These are phyloP conservation scores for Neuroterus valhalla DNA, from an alignment of 1,140 invertebrate species.

Conservation along the genomic window DNA sequence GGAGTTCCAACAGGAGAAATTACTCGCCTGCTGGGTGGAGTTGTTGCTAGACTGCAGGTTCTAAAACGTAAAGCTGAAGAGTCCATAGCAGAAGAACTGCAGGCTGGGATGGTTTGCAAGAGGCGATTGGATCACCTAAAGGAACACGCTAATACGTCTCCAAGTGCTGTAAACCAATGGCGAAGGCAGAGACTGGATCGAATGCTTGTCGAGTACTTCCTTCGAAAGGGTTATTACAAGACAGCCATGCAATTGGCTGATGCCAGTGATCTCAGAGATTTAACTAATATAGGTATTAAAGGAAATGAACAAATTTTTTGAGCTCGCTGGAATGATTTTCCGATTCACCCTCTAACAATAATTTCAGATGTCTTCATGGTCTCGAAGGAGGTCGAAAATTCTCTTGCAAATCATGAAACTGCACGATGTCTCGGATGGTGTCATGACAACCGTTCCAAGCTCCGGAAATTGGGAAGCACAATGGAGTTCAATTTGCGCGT, in stretches of 20 bases:
- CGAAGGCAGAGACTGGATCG: slow-evolving; percentile 91
- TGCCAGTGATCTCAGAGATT: slow-evolving; percentile 87
- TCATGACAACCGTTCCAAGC: slow-evolving; percentile 96
- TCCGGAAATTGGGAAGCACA: slow-evolving; percentile 92
- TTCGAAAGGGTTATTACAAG: slow-evolving; percentile 96
- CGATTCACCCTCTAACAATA: too few species aligned
- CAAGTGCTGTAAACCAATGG: slow-evolving; percentile 85
- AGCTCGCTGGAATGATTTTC: too few species aligned
- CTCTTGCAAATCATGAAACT: slow-evolving; percentile 87
- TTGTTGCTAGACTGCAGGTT: slow-evolving; percentile 92
- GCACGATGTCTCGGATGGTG: slow-evolving; percentile 96
- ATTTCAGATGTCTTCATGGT: slow-evolving; percentile 89
- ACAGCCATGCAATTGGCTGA: slow-evolving; percentile 91
- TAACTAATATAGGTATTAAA: slow-evolving; percentile 89
- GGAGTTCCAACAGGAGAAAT: slow-evolving; percentile 82
- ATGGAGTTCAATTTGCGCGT: slow-evolving; percentile 95
- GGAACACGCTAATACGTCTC: slow-evolving; percentile 79
- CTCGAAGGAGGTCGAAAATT: slow-evolving; percentile 90
- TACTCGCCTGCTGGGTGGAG: slow-evolving; percentile 86
- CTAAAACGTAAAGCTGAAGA: slow-evolving; percentile 96
- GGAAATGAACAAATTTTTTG: too few species aligned
- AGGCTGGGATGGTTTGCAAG: slow-evolving; percentile 90
- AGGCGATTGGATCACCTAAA: slow-evolving; percentile 94
- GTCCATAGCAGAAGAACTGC: slow-evolving; percentile 92
- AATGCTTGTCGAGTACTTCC: slow-evolving; percentile 96